Conservation (phyloP, 2,797 vertebrate genomes). For the Anguilla megastoma region DNA sequence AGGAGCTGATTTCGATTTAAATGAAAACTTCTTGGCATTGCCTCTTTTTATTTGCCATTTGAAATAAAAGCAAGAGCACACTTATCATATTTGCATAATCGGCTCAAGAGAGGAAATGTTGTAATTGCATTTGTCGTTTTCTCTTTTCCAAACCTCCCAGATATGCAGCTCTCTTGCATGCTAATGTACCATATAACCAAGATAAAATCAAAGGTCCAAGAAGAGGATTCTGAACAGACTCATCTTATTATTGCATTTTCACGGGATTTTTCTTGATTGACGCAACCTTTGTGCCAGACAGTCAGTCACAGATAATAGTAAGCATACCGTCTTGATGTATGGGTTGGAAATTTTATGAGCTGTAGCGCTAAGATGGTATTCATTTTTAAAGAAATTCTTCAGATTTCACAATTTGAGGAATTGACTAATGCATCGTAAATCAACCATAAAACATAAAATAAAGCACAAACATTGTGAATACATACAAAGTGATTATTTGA, state of each 20-base stretch:
- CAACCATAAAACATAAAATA: neutral
- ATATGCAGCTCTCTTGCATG: neutral
- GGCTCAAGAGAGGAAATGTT: neutral
- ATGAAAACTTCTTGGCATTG: neutral
- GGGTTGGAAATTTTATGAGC: neutral
- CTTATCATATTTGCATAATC: conserved; percentile 27
- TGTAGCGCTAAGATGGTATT: neutral
- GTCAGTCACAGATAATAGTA: neutral
- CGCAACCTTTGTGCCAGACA: neutral
- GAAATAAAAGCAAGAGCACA: neutral
- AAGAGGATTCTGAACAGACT: neutral
- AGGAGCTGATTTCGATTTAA: conserved; percentile 31
- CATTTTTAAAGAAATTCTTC: neutral
- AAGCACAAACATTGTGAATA: neutral
- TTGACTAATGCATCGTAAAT: neutral
- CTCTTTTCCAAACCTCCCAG: neutral
- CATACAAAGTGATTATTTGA: neutral
- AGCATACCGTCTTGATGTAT: neutral
- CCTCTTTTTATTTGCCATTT: conserved; percentile 17
- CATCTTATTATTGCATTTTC: neutral
- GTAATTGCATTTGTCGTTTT: neutral
- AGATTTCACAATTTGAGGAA: neutral
- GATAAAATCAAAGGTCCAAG: neutral
- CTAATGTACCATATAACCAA: neutral
- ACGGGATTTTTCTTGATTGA: neutral